Base-by-base conservation (phyloP, 1,140 invertebrate species). In the Musca domestica region DNA sequence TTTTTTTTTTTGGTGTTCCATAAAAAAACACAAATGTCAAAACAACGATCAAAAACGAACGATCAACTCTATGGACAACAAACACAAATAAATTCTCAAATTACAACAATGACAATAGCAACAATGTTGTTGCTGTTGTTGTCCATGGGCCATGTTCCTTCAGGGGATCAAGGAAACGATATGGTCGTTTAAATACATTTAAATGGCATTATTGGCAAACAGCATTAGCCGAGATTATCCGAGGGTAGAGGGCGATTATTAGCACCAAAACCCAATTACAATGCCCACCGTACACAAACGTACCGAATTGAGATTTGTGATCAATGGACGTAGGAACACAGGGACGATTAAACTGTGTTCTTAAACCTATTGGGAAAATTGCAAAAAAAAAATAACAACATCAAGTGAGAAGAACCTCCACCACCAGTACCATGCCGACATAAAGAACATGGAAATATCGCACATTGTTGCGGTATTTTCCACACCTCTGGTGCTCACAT, bases 261-360 rank as follows among this genome's bases (percentile, higher is more conserved):
- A 78, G 73, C 70, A 73, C 73, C 70, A 76, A 78, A 78, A 78
- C 76, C 76, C 76, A 78, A 78, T 78, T 78, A 78, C 77, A 75
- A 49, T 22, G 20, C 23, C 47, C 30, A 20, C 15, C 67, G 41
- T 54, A 27, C 54, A 68, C 54, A 68, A 51, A 67, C 61, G 25
- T 54, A 63, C 15, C 46, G 47, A 63, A 41, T 10, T 41, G 34
- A 10, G n/a, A 51, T 51, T 51, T 20, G 48, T 51, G 17, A 19
- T 19, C n/a, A 19, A 19, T 51, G 48, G 6, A 19, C 2, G 15
- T 9, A 48, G 47, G 17, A 1, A 48, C 47, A 14, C 1, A 48
- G 10, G 2, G 1, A 48, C 47, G 2, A 19, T 48, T 15, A 19
- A 19, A 51, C 48, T 51, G 48, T 20, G 47, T 51, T 23, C 34